A percentile compares a stretch with the other conserved stretches of the same genome.
phyloP scores from a whole-genome alignment of 2,113 vertebrate species.

The Lampris incognitus region DNA sequence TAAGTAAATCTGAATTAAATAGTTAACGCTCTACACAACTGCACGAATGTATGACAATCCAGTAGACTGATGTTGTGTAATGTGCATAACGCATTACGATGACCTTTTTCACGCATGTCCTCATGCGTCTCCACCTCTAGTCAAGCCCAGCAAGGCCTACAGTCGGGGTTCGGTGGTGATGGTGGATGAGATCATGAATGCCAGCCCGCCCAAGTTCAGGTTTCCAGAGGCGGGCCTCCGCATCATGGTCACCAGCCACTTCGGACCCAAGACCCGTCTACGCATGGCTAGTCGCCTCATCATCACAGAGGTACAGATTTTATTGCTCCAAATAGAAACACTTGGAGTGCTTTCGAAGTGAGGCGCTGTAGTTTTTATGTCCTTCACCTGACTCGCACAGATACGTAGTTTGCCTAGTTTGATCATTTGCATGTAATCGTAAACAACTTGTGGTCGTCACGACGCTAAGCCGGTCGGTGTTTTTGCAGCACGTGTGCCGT shows the following conservation, averaged over 20 bases:
- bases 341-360: no score
- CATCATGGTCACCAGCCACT: conserved; percentile 96
- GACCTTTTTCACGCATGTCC: neutral
- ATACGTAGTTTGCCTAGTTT: no score
- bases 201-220: conserved; percentile 93
- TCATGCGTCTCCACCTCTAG: conserved; percentile 67
- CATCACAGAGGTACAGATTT: conserved; percentile 91
- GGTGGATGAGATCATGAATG: conserved; percentile 96
- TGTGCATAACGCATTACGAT: conserved; percentile 1
- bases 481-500: neutral
- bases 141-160: conserved; percentile 88
- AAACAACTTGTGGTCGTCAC: no score
- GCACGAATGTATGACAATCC: no score
- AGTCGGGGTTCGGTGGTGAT: conserved; percentile 91
- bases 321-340: neutral
- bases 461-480: neutral
- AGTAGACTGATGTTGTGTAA: no score
- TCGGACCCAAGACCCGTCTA: conserved; percentile 94
- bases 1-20: neutral
- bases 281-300: conserved; percentile 97
- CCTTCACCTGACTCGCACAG: neutral
- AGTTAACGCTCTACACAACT: no score
- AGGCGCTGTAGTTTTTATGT: no score
- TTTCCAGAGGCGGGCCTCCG: conserved; percentile 95
- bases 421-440: neutral